Percentiles rank a stretch among this genome's conserved stretches.
Conservation (phyloP, 2,888 invertebrate species). For the Lithophane leautieri region DNA sequence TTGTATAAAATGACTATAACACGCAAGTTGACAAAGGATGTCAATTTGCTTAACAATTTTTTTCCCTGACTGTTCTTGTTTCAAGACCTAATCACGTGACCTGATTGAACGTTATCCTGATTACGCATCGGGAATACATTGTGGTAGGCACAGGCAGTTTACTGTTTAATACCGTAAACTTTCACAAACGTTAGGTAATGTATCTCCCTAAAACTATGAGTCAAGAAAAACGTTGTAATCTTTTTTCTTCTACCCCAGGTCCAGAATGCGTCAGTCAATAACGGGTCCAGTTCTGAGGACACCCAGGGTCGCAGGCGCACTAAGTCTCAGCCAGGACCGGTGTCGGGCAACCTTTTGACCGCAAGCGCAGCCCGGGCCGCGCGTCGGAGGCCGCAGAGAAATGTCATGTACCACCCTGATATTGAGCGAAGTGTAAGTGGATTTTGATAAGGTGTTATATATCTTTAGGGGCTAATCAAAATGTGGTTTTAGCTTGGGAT, state of each 20-base stretch:
- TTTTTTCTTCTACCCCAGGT: conserved; percentile 70
- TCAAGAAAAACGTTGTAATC: not conserved
- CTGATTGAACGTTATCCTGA: too few species aligned
- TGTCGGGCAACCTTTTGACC: conserved; percentile 78
- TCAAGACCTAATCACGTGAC: too few species aligned
- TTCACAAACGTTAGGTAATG: too few species aligned
- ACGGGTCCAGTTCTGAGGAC: conserved; percentile 68
- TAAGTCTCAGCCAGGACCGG: conserved; percentile 85
- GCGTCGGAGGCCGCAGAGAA: conserved; percentile 77
- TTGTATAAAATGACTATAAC: too few species aligned
- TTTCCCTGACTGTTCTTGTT: too few species aligned
- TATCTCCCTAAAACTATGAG: too few species aligned
- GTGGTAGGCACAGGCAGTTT: too few species aligned
- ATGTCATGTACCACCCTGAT: conserved; percentile 83
- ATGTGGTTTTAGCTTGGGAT: not conserved
- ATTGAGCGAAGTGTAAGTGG: conserved; percentile 75
- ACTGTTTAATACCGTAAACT: too few species aligned
- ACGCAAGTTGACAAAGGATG: too few species aligned
- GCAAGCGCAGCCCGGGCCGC: conserved; percentile 82
- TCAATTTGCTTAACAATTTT: too few species aligned
- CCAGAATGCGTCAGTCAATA: conserved; percentile 76
- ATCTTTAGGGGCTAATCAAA: not conserved
- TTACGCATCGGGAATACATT: too few species aligned
- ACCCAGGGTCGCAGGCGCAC: conserved; percentile 76
- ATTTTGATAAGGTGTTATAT: not conserved